These are phyloP conservation scores for Drosophila parthenogenetica DNA, from an alignment of 2,888 invertebrate genomes.

Conservation along the genomic window DNA sequence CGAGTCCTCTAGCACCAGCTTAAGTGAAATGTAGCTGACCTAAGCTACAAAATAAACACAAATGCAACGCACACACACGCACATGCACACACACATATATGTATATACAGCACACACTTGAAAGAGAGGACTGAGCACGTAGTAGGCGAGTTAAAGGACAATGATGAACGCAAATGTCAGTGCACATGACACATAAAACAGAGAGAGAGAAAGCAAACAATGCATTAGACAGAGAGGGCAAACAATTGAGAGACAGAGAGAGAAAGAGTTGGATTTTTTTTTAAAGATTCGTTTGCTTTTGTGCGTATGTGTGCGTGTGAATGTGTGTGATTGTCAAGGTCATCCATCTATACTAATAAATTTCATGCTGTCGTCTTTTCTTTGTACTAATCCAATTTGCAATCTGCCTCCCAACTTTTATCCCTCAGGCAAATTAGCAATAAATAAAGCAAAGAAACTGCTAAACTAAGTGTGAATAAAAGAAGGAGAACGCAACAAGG, in stretches of 20 bases:
- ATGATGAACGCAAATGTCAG: conserved; percentile 58
- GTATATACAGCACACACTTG: conserved; percentile 5
- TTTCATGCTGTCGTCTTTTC: conserved; percentile 47
- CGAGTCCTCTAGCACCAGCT: conserved; percentile 60
- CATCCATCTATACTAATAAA: conserved; percentile 56
- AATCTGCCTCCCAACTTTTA: conserved; percentile 73
- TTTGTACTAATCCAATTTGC: conserved; percentile 79
- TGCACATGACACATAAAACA: conserved; percentile 35
- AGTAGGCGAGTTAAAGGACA: conserved; percentile 38
- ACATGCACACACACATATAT: conserved; percentile 1
- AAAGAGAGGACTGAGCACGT: conserved; percentile 14
- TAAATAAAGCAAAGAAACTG: conserved; percentile 30
- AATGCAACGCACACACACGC: conserved; percentile 47
- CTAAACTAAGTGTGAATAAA: conserved; percentile 27
- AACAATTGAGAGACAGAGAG: not conserved
- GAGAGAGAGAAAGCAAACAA: conserved; percentile 1
- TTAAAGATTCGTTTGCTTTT: conserved; percentile 3
- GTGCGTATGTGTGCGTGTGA: conserved; percentile 9
- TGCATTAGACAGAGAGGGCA: not conserved
- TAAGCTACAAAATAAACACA: conserved; percentile 81
- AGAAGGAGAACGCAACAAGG: conserved; percentile 6
- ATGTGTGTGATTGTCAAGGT: conserved; percentile 46
- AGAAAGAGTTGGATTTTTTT: not conserved
- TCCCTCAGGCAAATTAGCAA: conserved; percentile 81
- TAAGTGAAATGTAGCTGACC: conserved; percentile 83